Percentiles rank a stretch among this genome's conserved stretches.
These are phyloP conservation scores for Erethizon dorsatum DNA, from an alignment of 2,797 vertebrate genomes.

Conservation along the genomic window DNA sequence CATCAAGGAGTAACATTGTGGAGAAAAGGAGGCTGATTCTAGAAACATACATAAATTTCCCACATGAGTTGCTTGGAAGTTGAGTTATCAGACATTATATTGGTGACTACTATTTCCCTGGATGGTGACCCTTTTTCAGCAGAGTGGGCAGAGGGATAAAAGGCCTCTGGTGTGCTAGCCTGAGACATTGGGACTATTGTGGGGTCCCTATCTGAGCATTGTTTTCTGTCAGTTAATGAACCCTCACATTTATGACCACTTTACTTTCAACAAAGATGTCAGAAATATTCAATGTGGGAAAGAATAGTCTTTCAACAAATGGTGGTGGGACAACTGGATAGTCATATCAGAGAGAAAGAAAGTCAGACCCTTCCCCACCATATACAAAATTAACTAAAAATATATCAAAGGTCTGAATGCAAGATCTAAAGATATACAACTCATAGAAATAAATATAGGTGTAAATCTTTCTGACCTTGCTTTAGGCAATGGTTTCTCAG, in stretches of 20 bases:
- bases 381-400: constrained; percentile 58
- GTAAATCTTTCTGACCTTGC: constrained; percentile 66
- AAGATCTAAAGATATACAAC: constrained; percentile 51
- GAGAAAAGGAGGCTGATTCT: constrained; percentile 62
- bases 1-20: constrained; percentile 47
- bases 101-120: neutral
- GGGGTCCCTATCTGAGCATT: constrained; percentile 30
- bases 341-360: constrained; percentile 55
- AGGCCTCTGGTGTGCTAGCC: constrained; percentile 16
- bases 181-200: constrained; percentile 43
- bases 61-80: constrained; percentile 26
- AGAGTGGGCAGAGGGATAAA: neutral
- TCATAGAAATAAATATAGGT: constrained; percentile 49
- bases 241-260: constrained; percentile 59
- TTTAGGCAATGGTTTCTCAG: constrained; percentile 62
- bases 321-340: constrained; percentile 42
- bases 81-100: constrained; percentile 66
- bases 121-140: constrained; percentile 9
- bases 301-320: constrained; percentile 61
- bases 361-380: neutral
- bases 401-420: constrained; percentile 38
- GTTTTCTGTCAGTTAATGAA: constrained; percentile 64
- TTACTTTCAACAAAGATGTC: constrained; percentile 58
- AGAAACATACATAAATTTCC: constrained; percentile 49
- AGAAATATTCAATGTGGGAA: neutral